Percentiles rank a stretch among this genome's conserved stretches.
These are phyloP conservation scores for Avahi laniger DNA, from an alignment of 2,797 vertebrate species.

Conservation along the genomic window DNA sequence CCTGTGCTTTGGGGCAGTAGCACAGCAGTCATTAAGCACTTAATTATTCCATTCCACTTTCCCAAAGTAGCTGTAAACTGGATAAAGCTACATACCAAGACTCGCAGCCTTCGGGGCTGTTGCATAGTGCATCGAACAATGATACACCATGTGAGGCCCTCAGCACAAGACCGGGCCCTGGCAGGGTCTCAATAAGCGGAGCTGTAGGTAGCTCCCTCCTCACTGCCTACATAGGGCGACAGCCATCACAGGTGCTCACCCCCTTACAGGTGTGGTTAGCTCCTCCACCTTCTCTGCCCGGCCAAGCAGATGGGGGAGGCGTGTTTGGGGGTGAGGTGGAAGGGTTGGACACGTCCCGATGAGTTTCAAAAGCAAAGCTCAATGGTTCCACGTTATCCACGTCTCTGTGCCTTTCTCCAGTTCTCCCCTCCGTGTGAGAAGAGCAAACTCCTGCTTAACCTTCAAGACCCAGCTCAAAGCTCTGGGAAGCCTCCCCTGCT, in stretches of 20 bases:
- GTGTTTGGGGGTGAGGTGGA: neutral
- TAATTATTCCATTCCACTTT: neutral
- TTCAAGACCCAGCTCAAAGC: neutral
- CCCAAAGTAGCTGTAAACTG: neutral
- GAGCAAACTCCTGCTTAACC: neutral
- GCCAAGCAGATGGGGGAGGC: neutral
- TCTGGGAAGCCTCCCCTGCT: neutral
- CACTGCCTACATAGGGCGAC: fast-evolving
- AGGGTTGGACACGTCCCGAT: neutral
- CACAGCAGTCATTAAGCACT: neutral
- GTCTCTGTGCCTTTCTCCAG: neutral
- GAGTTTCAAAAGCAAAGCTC: conserved; percentile 20
- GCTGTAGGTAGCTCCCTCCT: neutral
- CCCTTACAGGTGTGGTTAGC: neutral
- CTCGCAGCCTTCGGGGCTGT: neutral
- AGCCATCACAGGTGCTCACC: neutral
- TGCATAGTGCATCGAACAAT: neutral
- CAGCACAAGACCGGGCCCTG: neutral
- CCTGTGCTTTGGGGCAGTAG: neutral
- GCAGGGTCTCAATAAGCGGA: neutral
- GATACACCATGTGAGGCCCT: neutral
- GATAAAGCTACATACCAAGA: neutral
- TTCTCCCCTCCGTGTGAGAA: neutral
- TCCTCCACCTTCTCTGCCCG: neutral
- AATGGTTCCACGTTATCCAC: neutral